Conservation (phyloP, 2,888 invertebrate genomes). For the Euclidia mi region DNA sequence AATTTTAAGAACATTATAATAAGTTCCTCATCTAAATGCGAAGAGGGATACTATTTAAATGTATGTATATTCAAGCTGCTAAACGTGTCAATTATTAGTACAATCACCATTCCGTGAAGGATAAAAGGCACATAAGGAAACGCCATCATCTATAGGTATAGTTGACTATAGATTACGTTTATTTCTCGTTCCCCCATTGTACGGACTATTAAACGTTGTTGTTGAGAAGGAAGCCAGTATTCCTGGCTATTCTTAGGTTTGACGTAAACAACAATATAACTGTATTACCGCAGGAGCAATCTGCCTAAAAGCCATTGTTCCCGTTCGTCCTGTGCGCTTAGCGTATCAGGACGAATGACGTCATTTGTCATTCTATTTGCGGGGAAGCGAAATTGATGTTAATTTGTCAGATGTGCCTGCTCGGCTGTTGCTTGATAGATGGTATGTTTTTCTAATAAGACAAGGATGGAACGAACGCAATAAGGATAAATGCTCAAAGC, state of each 20-base stretch:
- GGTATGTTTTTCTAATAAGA: background rate
- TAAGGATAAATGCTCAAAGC: too few species aligned
- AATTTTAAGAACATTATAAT: too few species aligned
- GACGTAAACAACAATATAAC: conserved; percentile 40
- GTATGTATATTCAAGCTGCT: too few species aligned
- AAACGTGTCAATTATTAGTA: too few species aligned
- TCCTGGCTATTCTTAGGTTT: conserved; percentile 36
- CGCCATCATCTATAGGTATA: too few species aligned
- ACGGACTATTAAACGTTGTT: conserved; percentile 2
- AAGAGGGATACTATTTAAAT: too few species aligned
- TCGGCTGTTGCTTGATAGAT: background rate
- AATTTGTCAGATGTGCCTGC: conserved; percentile 1
- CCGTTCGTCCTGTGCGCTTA: conserved; percentile 24
- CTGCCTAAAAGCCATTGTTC: conserved; percentile 48
- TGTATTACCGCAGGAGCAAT: conserved; percentile 40
- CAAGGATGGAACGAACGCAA: too few species aligned
- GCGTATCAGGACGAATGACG: conserved; percentile 31
- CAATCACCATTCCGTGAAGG: too few species aligned
- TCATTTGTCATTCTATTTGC: conserved; percentile 37
- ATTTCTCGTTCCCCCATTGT: background rate
- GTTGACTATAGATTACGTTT: background rate
- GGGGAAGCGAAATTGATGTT: conserved; percentile 8
- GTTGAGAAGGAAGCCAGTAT: conserved; percentile 16
- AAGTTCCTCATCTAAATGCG: too few species aligned
- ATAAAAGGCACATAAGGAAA: too few species aligned